A percentile compares a stretch with the other conserved stretches of the same genome.
phyloP scores from a whole-genome alignment of 2,113 vertebrate species.

The Dunckerocampus dactyliophorus region DNA sequence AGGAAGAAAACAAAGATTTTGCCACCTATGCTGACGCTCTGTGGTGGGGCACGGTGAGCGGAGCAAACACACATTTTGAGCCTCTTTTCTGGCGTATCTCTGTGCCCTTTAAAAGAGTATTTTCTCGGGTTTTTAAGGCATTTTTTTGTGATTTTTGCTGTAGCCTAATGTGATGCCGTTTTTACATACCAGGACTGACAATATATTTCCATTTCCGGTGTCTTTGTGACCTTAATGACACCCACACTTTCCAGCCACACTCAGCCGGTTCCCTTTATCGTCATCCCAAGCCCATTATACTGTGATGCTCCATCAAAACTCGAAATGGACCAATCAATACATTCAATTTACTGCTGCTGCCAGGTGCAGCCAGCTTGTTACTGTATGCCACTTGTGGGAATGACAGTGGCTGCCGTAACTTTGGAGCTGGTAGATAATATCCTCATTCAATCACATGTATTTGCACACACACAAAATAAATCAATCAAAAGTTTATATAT shows the following conservation, averaged over 20 bases:
- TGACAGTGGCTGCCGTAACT: constrained; percentile 4
- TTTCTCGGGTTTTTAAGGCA: too few relatives aligned
- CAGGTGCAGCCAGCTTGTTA: constrained; percentile 24
- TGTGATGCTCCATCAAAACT: constrained; percentile 16
- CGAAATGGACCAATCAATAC: constrained; percentile 55
- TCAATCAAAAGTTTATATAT: too few relatives aligned
- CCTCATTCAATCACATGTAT: too few relatives aligned
- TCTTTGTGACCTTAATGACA: constrained; percentile 29
- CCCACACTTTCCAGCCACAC: constrained; percentile 20
- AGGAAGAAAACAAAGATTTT: constrained; percentile 94
- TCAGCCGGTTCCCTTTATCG: constrained; percentile 34
- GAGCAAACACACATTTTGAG: neutral
- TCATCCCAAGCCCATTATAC: constrained; percentile 29
- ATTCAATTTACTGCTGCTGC: constrained; percentile 50
- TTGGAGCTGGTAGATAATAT: neutral
- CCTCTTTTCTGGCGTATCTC: too few relatives aligned
- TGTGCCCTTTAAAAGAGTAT: too few relatives aligned
- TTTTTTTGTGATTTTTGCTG: neutral
- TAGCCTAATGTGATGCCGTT: neutral
- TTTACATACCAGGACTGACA: constrained; percentile 12
- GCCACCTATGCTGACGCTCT: constrained; percentile 96
- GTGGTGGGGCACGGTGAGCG: constrained; percentile 98
- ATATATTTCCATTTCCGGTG: constrained; percentile 26
- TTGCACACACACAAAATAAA: too few relatives aligned
- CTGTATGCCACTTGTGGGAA: constrained; percentile 15